Base-by-base conservation (phyloP, 2,888 invertebrate genomes). In the Colletes collaris region DNA sequence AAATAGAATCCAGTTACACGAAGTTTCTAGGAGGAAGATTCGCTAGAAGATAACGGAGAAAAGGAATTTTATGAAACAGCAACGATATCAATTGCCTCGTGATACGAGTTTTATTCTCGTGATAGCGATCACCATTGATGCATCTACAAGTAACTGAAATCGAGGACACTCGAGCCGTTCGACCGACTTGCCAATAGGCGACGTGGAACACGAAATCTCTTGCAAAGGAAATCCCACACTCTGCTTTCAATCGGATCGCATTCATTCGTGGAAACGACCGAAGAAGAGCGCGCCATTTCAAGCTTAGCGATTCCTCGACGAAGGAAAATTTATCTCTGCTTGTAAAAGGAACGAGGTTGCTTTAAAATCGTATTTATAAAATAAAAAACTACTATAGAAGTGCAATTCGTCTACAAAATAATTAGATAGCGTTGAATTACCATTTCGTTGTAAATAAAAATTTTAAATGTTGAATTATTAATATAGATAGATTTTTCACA, bases 111-210 rank as follows among this genome's bases (percentile, higher is more conserved):
- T 65, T 52, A 65, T 69, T 55, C 50, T 10, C 52, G 64, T 53
- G 69, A 65, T 74, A 75, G 69, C 56, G 75, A 56, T 64, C 59
- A 44, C 19, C 59, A 46, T 50, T 55, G 58, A 72, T 55, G 44
- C 50, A 44, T 67, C 56, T 35, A 65, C 65, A 64, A 65, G 71
- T 65, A 76, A 60, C 75, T 60, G 62, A 64, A 75, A 78, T 65
- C 62, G 65, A 69, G 78, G 78, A 64, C 78, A 44, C 59, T 65
- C 78, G 78, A 75, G 64, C 60, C 69, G 44, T 75, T 62, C 78
- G 78, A 78, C 69, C 64, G 69, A 75, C 50, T 78, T 75, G 65
- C 5, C 46, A 27, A 35, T 37, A 10, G 53, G 4, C 46, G 11
- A 55, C 37, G 40, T 2, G 62, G 58, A 53, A 50, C 60, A 56